Evolutionary conservation across 2,888 invertebrate species (phyloP), one percentile per base, ranked within the genome.

Genomic region (Iphiclides podalirius): DNA sequence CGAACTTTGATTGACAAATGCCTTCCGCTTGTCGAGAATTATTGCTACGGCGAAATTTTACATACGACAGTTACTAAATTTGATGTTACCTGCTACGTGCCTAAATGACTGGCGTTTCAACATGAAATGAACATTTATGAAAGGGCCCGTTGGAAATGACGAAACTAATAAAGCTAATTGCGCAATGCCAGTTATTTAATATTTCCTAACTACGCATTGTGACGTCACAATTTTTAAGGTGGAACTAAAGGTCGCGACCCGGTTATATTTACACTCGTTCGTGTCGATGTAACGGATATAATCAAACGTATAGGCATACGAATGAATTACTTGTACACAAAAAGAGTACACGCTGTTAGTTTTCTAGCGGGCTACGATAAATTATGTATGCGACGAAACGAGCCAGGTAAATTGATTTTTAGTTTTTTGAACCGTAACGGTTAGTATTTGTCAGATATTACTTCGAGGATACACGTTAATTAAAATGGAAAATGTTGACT

Each of bases 211-310:
- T 34, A 47, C 41, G 14, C 28, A 31, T 17, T 42, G 38, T 42
- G 48, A 48, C 48, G 42, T 48, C 42, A 48, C 23, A 42, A 33
- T 42, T 48, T 48, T 48, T 48, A 38, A 48, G 48, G 48, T 43
- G 48, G 42, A 48, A 42, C 48, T 28, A 31, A 48, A 48, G 48
- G 48, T 48, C 48, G 42, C 36, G 48, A 48, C 42, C 48, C 9
- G 38, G 42, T 48, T 48, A 48, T 48, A 48, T 48, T 48, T 48
- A 42, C 36, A 44, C 37, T 23, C 37, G 23, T 43, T 48, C 42
- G 48, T 48, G 48, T 48, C 42, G 36, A 48, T 48, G 38, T 38
- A 37, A 48, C 37, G 33, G 37, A 38, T 48, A 38, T 42, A 33
- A 38, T 38, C 47, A 45, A 38, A 38, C 46, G 17, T 47, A 36